Evolutionary conservation across 2,888 invertebrate genomes (phyloP).

Genomic region (Anorthoa munda): DNA sequence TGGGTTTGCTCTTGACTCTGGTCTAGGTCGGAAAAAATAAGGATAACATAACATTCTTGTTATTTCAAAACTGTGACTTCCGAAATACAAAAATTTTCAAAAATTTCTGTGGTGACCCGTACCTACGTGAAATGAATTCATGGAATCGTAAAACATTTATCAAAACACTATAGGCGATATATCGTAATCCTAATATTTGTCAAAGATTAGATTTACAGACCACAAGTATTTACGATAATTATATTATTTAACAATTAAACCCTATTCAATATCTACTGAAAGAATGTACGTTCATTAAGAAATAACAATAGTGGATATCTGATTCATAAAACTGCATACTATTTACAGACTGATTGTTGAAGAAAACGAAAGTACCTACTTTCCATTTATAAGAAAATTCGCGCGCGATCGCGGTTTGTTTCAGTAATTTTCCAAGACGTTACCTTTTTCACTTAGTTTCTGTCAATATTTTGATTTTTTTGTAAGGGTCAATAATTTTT

Average conservation of each 20-base stretch:
- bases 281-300: constrained; percentile 24
- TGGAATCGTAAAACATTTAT: neutral
- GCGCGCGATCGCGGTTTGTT: constrained; percentile 6
- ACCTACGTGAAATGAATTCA: neutral
- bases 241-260: constrained; percentile 41
- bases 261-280: neutral
- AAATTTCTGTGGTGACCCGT: neutral
- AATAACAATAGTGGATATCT: constrained; percentile 24
- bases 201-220: constrained; percentile 40
- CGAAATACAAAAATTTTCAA: neutral
- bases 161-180: constrained; percentile 16
- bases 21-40: neutral
- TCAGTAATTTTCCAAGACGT: constrained; percentile 13
- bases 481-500: neutral
- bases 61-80: no score
- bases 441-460: neutral
- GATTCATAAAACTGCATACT: constrained; percentile 35
- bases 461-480: neutral
- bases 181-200: constrained; percentile 51
- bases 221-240: constrained; percentile 36
- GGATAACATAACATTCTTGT: neutral
- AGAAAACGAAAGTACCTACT: constrained; percentile 11
- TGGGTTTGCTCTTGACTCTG: no score
- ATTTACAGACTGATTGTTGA: constrained; percentile 36
- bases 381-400: constrained; percentile 38